Conservation (phyloP, 1,140 invertebrate genomes). For the Lineus longissimus region DNA sequence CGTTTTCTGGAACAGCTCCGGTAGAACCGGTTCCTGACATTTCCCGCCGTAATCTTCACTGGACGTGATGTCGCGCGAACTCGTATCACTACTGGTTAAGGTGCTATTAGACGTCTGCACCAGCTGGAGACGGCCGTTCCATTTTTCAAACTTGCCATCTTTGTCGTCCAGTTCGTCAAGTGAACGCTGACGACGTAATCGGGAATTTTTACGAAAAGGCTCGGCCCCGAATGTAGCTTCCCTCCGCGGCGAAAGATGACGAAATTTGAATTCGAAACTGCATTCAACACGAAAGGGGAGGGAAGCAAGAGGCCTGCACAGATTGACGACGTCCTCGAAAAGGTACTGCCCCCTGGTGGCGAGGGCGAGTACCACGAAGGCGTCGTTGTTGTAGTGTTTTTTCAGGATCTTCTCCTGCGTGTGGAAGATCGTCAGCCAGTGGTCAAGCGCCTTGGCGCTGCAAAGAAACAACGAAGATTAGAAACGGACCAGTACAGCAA, state of each 20-base stretch:
- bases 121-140: too few relatives aligned
- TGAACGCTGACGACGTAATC: not conserved
- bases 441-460: conserved; percentile 73
- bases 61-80: not conserved
- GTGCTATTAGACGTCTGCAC: too few relatives aligned
- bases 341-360: conserved; percentile 4
- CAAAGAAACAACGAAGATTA: conserved; percentile 36
- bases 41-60: not conserved
- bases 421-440: conserved; percentile 75
- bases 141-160: too few relatives aligned
- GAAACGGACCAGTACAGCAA: not conserved
- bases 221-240: too few relatives aligned
- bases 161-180: not conserved
- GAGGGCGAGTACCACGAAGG: conserved; percentile 50
- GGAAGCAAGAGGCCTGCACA: not conserved
- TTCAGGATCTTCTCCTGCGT: conserved; percentile 73
- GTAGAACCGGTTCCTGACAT: not conserved
- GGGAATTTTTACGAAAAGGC: too few relatives aligned
- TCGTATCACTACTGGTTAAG: not conserved
- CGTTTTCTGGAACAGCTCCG: not conserved
- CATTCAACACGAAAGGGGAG: conserved; percentile 1
- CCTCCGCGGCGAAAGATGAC: too few relatives aligned
- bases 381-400: conserved; percentile 71
- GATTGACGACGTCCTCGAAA: not conserved
- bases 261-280: not conserved